A percentile compares a stretch with the other conserved stretches of the same genome.
Evolutionary conservation across 2,113 vertebrate genomes (phyloP).

Genomic region (Leuciscus idus): DNA sequence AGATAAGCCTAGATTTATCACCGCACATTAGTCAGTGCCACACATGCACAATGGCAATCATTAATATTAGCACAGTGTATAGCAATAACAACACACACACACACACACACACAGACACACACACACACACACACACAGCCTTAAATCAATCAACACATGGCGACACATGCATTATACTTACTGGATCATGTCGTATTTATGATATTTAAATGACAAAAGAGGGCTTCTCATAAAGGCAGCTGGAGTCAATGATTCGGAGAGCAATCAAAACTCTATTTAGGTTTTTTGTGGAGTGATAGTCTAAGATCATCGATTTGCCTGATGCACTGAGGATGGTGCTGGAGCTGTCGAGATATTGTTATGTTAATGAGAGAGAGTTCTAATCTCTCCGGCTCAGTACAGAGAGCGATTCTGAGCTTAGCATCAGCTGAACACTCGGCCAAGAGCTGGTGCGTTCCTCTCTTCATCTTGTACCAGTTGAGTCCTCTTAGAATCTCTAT

Average conservation of each 20-base stretch:
- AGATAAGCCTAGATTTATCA: conserved; percentile 3
- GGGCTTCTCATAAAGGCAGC: conserved; percentile 11
- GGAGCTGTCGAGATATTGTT: conserved; percentile 16
- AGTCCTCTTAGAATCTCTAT: not conserved
- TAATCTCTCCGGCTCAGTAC: not conserved
- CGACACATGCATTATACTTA: conserved; percentile 13
- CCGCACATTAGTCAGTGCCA: not conserved
- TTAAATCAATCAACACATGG: conserved; percentile 41
- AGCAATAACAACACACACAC: too few species aligned
- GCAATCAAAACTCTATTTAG: conserved; percentile 43
- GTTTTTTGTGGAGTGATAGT: not conserved
- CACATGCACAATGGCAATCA: too few species aligned
- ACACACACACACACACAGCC: too few species aligned
- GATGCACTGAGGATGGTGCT: not conserved
- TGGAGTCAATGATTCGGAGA: conserved; percentile 50
- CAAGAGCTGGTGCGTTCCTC: not conserved
- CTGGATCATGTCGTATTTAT: conserved; percentile 30
- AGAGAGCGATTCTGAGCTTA: conserved; percentile 18
- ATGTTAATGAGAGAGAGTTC: conserved; percentile 13
- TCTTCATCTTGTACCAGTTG: not conserved
- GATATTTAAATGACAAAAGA: conserved; percentile 6
- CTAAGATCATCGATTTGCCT: not conserved
- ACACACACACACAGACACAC: too few species aligned
- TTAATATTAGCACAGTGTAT: too few species aligned
- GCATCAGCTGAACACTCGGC: not conserved